A percentile compares a stretch with the other conserved stretches of the same genome.
These are phyloP conservation scores for Drosophila paucipuncta DNA, from an alignment of 2,888 invertebrate genomes.

Conservation along the genomic window DNA sequence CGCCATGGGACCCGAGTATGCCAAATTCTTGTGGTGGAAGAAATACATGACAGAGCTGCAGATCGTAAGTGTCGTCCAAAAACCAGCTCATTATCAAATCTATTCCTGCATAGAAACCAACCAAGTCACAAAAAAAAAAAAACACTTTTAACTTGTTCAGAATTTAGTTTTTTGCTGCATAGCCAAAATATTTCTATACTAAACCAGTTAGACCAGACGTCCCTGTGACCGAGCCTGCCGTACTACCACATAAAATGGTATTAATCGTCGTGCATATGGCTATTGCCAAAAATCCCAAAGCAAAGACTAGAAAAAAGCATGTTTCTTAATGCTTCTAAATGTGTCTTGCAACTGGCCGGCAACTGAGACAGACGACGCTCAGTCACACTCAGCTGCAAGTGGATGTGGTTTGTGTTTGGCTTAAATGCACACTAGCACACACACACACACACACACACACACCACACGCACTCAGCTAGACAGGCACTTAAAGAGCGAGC, in stretches of 20 bases:
- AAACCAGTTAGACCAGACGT: slow-evolving; percentile 75
- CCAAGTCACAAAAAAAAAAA: slow-evolving; percentile 14
- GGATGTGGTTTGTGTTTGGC: slow-evolving; percentile 51
- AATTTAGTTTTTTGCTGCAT: slow-evolving; percentile 43
- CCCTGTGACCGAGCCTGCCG: slow-evolving; percentile 6
- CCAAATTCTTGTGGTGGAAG: slow-evolving; percentile 97
- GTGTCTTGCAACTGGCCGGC: slow-evolving; percentile 65
- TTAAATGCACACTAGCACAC: slow-evolving; percentile 4
- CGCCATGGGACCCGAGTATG: slow-evolving; percentile 94
- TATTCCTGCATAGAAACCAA: slow-evolving; percentile 39
- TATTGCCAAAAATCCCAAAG: slow-evolving; percentile 67
- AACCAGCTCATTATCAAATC: slow-evolving; percentile 40
- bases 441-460: neutral
- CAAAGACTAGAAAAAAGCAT: slow-evolving; percentile 17
- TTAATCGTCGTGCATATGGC: slow-evolving; percentile 38
- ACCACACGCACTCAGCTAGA: neutral
- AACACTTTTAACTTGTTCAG: slow-evolving; percentile 65
- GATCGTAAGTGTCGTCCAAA: slow-evolving; percentile 88
- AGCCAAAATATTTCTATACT: slow-evolving; percentile 27
- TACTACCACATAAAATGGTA: slow-evolving; percentile 51
- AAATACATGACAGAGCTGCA: slow-evolving; percentile 96
- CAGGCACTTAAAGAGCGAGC: slow-evolving; percentile 22
- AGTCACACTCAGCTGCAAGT: slow-evolving; percentile 52
- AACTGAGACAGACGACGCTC: slow-evolving; percentile 41
- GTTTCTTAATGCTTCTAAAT: slow-evolving; percentile 72